phyloP scores from a whole-genome alignment of 2,797 vertebrate genomes.

The Dendrocincla fuliginosa region DNA sequence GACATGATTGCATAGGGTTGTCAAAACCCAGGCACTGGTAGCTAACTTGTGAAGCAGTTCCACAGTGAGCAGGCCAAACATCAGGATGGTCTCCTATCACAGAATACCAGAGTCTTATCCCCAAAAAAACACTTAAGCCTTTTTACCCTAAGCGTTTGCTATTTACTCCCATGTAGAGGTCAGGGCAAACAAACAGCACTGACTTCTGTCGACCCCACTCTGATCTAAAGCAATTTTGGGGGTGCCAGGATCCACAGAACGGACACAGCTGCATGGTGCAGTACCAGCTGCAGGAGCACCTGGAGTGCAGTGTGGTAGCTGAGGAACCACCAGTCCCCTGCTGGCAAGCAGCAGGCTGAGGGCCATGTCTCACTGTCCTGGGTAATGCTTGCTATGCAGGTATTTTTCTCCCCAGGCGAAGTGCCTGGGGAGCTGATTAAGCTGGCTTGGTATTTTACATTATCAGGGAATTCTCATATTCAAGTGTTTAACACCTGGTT shows the following conservation, averaged over 20 bases:
- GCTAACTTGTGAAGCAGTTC: not conserved
- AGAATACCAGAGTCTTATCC: not conserved
- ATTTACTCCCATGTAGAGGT: not conserved
- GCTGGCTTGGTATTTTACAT: not conserved
- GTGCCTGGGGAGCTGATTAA: not conserved
- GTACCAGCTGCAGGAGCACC: not conserved
- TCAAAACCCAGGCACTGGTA: not conserved
- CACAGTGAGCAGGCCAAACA: not conserved
- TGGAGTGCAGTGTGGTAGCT: not conserved
- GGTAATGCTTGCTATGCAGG: not conserved
- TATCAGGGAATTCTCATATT: not conserved
- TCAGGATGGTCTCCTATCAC: not conserved
- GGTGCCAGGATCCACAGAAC: not conserved
- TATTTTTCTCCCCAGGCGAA: not conserved
- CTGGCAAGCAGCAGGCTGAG: not conserved
- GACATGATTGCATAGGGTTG: accelerated
- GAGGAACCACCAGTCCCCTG: accelerated
- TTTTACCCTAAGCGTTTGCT: not conserved
- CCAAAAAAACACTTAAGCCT: not conserved
- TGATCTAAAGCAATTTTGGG: not conserved
- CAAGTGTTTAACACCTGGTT: not conserved
- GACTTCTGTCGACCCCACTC: not conserved
- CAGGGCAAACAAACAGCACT: not conserved
- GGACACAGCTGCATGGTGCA: not conserved
- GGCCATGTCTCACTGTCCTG: not conserved